Percentiles rank a stretch among this genome's conserved stretches.
These are phyloP conservation scores for Gonatopus flavifemur DNA, from an alignment of 1,140 invertebrate species.

Conservation along the genomic window DNA sequence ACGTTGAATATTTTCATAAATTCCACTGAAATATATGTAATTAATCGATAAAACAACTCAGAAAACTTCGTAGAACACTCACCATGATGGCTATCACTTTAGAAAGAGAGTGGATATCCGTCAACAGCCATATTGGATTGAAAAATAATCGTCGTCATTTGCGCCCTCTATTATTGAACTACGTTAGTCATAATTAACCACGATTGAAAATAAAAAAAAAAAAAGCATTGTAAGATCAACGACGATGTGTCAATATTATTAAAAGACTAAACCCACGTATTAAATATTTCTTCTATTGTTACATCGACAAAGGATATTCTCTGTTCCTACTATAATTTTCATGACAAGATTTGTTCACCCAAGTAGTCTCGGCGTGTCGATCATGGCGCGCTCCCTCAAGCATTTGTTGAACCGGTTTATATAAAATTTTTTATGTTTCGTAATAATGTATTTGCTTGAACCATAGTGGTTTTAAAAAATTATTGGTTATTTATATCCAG, in stretches of 20 bases:
- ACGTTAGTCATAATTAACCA: not conserved
- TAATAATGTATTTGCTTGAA: too few species aligned
- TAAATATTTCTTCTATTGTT: not conserved
- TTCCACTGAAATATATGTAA: too few species aligned
- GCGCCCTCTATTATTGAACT: conserved; percentile 1
- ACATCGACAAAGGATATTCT: too few species aligned
- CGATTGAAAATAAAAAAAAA: not conserved
- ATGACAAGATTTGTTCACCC: too few species aligned
- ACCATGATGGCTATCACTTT: conserved; percentile 38
- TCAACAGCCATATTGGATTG: conserved; percentile 18
- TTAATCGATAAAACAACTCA: too few species aligned
- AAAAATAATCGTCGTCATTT: not conserved
- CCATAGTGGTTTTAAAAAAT: too few species aligned
- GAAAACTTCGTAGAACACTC: too few species aligned
- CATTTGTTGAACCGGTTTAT: too few species aligned
- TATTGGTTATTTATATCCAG: too few species aligned
- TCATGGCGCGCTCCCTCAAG: conserved; percentile 27
- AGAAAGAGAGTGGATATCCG: conserved; percentile 35
- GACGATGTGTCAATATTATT: not conserved
- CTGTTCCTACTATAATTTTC: too few species aligned
- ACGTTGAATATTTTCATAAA: too few species aligned
- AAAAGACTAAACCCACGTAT: not conserved
- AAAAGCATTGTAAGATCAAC: not conserved
- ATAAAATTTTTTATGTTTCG: too few species aligned
- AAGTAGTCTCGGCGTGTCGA: conserved; percentile 26